Base-by-base conservation (phyloP, 2,888 invertebrate genomes). In the Pyrochroa serraticornis region DNA sequence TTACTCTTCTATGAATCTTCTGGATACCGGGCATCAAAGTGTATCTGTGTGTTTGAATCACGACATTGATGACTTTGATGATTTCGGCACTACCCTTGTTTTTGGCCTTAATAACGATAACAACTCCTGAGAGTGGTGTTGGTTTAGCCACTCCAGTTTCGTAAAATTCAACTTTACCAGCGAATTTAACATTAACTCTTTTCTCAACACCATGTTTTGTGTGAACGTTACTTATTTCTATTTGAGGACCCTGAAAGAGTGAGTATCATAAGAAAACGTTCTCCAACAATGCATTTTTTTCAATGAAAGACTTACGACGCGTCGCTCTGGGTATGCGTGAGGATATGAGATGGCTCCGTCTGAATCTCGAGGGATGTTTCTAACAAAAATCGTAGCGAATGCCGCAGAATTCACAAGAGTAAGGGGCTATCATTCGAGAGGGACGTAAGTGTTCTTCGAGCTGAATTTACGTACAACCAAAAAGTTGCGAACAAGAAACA, bases 151-250 rank as follows among this genome's bases (percentile, higher is more conserved):
- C 85, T 10, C 85, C 84, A 49, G 85, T 84, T 72, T 87, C 87
- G 68, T 85, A 88, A 84, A 86, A 87, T 73, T 88, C 87, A 5
- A 88, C 84, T 81, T 88, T 87, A 74, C 86, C 86, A 35, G 85
- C 82, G 32, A 86, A 83, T 60, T 80, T 83, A 35, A 87, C 82
- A 71, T 83, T 84, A 6, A 86, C 84, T 70, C 82, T 82, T 79
- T 88, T 88, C 68, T 86, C 86, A 67, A 87, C 72, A 41, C 78
- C 77, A 57, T 77, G 74, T 56, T 75, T 73, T 38, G 72, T 73
- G 43, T 77, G 65, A 64, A 71, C 71, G 67, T 74, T 80, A 70
- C 76, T 76, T 58, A 80, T 75, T 75, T 84, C 83, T 63, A 78
- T 75, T 76, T 83, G 83, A 47, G 82, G 78, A 45, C 76, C 80